phyloP scores from a whole-genome alignment of 1,140 invertebrate species.

The Leptoteleia sp. region DNA sequence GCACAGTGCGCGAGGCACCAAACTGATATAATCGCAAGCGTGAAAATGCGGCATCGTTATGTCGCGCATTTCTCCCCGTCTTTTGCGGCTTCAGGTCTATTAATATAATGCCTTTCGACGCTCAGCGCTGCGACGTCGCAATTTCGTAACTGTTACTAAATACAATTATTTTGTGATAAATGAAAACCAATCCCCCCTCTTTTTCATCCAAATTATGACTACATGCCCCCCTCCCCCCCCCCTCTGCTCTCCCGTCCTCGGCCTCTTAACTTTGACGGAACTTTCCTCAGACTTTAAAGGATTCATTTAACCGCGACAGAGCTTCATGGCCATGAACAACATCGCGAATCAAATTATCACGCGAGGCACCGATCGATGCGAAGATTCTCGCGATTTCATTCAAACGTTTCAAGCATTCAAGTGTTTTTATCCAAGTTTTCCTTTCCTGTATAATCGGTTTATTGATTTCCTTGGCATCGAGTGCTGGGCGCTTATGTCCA shows the following conservation, averaged over 20 bases:
- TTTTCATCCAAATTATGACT: too few species aligned
- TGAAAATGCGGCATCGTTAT: conserved; percentile 4
- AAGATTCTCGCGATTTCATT: neutral
- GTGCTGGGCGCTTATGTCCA: too few species aligned
- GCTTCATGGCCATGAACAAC: conserved; percentile 25
- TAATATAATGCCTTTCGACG: conserved; percentile 68
- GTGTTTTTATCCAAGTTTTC: too few species aligned
- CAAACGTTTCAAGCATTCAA: neutral
- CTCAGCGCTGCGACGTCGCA: conserved; percentile 42
- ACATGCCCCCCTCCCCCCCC: too few species aligned
- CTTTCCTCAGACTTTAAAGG: conserved; percentile 23
- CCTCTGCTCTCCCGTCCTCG: too few species aligned
- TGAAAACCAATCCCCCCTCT: conserved; percentile 10
- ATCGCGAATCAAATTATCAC: conserved; percentile 22
- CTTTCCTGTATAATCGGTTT: too few species aligned
- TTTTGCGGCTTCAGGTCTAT: conserved; percentile 65
- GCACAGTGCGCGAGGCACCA: neutral
- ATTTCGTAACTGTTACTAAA: conserved; percentile 61
- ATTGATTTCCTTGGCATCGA: too few species aligned
- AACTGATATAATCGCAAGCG: conserved; percentile 2
- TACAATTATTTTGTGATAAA: conserved; percentile 30
- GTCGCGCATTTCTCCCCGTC: conserved; percentile 34
- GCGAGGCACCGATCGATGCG: conserved; percentile 15
- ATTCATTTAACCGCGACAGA: conserved; percentile 24
- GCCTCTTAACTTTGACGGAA: neutral